Conservation (phyloP, 2,888 invertebrate genomes). For the Drosophila dives region DNA sequence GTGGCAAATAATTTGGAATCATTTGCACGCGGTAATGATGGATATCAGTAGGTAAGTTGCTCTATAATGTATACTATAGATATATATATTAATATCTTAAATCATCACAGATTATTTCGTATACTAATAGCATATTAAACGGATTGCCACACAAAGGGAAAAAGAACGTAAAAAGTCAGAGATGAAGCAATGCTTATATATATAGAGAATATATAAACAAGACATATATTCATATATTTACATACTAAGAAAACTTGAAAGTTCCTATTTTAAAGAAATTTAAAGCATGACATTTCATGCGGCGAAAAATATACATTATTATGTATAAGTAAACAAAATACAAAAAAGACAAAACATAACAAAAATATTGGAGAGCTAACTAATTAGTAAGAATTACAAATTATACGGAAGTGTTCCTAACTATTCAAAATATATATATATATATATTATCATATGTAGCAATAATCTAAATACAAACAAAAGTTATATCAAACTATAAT, state of each 20-base stretch:
- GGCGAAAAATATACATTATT: constrained; percentile 45
- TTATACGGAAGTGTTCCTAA: constrained; percentile 74
- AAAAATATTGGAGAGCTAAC: constrained; percentile 18
- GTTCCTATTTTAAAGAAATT: constrained; percentile 78
- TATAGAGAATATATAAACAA: constrained; percentile 10
- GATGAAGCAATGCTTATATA: not conserved
- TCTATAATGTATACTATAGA: not conserved
- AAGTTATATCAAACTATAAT: constrained; percentile 25
- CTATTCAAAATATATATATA: constrained; percentile 59
- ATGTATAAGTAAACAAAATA: constrained; percentile 40
- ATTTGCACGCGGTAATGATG: not conserved
- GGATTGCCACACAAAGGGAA: constrained; percentile 1
- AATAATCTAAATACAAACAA: constrained; percentile 34
- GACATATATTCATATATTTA: constrained; percentile 44
- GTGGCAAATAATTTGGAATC: constrained; percentile 66
- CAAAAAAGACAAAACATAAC: not conserved
- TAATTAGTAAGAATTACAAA: constrained; percentile 50
- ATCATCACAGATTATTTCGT: constrained; percentile 14
- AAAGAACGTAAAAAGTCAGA: not conserved
- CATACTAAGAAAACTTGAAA: constrained; percentile 72
- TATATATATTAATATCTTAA: not conserved
- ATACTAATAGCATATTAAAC: not conserved
- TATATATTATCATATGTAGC: constrained; percentile 19
- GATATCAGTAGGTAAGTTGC: constrained; percentile 16
- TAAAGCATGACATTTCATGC: constrained; percentile 57